Evolutionary conservation across 2,888 invertebrate species (phyloP).

Genomic region (Glomeris marginata): DNA sequence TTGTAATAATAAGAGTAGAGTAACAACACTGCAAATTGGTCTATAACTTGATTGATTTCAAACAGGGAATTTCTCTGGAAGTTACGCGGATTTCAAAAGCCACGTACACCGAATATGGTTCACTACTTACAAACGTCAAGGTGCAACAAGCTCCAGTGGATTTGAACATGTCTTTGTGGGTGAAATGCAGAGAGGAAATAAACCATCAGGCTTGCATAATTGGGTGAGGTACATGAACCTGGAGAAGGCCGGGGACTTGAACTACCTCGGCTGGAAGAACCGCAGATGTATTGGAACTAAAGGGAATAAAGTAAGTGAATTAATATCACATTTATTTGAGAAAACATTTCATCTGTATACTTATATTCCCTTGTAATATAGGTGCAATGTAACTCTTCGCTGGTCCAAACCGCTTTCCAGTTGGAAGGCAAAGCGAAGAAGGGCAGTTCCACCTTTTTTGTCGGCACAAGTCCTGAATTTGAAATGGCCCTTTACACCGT

Average conservation of each 20-base stretch:
- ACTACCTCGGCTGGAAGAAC: conserved; percentile 66
- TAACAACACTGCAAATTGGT: too few relatives aligned
- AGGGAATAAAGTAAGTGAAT: background rate
- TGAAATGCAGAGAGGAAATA: conserved; percentile 51
- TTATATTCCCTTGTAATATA: background rate
- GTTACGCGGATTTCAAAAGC: too few relatives aligned
- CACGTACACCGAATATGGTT: background rate
- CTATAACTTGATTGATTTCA: too few relatives aligned
- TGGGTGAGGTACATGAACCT: conserved; percentile 74
- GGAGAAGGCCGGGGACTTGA: conserved; percentile 50
- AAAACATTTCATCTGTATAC: too few relatives aligned
- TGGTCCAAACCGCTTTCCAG: conserved; percentile 24
- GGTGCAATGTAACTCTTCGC: background rate
- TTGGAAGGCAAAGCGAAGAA: conserved; percentile 59
- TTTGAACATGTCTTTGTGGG: conserved; percentile 87
- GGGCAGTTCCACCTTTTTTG: conserved; percentile 51
- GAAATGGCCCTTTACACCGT: conserved; percentile 80
- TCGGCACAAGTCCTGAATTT: conserved; percentile 78
- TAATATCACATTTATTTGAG: too few relatives aligned
- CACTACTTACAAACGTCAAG: conserved; percentile 1
- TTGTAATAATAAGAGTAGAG: too few relatives aligned
- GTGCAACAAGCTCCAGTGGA: conserved; percentile 56
- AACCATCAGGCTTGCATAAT: conserved; percentile 72
- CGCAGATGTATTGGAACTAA: conserved; percentile 43
- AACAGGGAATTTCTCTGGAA: too few relatives aligned